These are phyloP conservation scores for Lordiphosa mommai DNA, from an alignment of 1,140 invertebrate species.

Conservation along the genomic window DNA sequence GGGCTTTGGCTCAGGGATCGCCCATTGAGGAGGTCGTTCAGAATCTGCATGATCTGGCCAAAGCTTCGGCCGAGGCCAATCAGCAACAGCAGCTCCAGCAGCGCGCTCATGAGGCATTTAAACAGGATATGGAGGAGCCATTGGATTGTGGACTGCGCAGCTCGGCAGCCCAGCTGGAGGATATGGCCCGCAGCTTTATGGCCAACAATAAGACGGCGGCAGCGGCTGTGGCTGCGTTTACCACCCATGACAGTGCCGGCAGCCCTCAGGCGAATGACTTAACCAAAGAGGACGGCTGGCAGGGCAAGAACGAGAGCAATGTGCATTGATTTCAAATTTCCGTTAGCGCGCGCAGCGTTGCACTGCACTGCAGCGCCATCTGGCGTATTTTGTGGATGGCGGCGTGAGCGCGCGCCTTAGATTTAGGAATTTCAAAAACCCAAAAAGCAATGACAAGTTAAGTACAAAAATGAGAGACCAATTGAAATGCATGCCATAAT, in stretches of 20 bases:
- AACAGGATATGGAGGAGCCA: constrained; percentile 51
- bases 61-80: constrained; percentile 55
- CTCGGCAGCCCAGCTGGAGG: constrained; percentile 38
- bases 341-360: background rate
- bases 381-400: constrained; percentile 12
- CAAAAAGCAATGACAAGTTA: constrained; percentile 31
- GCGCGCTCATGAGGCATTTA: constrained; percentile 27
- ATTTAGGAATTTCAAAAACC: constrained; percentile 21
- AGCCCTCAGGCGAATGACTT: constrained; percentile 28
- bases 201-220: constrained; percentile 29
- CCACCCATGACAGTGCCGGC: constrained; percentile 16
- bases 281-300: constrained; percentile 59
- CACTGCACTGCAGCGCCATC: constrained; percentile 9
- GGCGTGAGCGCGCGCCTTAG: constrained; percentile 12
- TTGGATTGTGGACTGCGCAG: constrained; percentile 61
- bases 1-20: constrained; percentile 34
- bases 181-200: constrained; percentile 56
- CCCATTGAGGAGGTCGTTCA: constrained; percentile 63
- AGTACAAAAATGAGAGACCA: constrained; percentile 60
- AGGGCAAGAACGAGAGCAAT: constrained; percentile 54
- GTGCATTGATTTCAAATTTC: constrained; percentile 25
- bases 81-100: constrained; percentile 44
- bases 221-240: background rate
- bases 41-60: constrained; percentile 64
- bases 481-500: constrained; percentile 61